phyloP scores from a whole-genome alignment of 2,888 invertebrate species.

The Andrena bicolor region DNA sequence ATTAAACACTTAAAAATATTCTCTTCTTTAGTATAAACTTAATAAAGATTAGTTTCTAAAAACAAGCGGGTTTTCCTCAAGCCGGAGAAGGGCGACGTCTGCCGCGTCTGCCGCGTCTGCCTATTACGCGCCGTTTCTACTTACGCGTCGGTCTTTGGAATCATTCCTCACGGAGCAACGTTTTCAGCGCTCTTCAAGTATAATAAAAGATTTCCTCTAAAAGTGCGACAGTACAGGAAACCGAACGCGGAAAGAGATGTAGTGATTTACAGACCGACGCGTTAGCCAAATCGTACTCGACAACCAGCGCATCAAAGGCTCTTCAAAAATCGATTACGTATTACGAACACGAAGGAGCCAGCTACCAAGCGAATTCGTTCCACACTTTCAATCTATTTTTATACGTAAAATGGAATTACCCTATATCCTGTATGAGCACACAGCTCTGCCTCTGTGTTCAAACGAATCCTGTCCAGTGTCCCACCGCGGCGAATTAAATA shows the following conservation, averaged over 20 bases:
- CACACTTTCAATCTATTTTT: neutral
- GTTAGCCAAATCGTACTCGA: neutral
- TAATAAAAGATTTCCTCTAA: too few relatives aligned
- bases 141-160: too few relatives aligned
- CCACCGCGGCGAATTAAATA: slow-evolving; percentile 20
- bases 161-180: too few relatives aligned
- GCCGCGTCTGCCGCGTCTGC: too few relatives aligned
- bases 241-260: neutral
- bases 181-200: too few relatives aligned
- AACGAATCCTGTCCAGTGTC: slow-evolving; percentile 6
- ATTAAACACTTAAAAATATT: too few relatives aligned
- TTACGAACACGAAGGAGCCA: neutral
- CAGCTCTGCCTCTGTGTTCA: neutral
- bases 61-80: too few relatives aligned
- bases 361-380: neutral
- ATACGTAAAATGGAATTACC: neutral
- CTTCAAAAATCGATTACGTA: neutral
- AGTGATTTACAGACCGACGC: neutral
- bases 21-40: too few relatives aligned
- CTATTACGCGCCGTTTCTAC: too few relatives aligned
- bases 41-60: too few relatives aligned
- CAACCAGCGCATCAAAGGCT: neutral
- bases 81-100: too few relatives aligned
- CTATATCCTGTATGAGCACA: neutral
- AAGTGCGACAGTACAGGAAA: neutral